Conservation (phyloP, 2,888 invertebrate genomes). For the Aporophyla lueneburgensis region DNA sequence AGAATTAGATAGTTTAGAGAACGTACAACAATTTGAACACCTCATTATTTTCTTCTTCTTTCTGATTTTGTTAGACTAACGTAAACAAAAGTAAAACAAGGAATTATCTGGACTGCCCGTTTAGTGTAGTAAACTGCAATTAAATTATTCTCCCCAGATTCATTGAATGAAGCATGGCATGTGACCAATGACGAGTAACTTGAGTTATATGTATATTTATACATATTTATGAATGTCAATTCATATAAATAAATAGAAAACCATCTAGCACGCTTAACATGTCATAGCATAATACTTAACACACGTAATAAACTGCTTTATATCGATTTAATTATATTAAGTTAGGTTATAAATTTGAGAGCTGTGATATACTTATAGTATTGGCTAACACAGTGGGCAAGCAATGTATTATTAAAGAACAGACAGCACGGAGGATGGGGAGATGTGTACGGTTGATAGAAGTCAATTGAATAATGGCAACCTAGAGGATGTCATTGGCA, state of each 20-base stretch:
- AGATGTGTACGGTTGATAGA: conserved; percentile 70
- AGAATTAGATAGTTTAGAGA: not conserved
- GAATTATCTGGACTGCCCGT: not conserved
- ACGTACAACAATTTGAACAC: not conserved
- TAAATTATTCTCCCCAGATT: not conserved
- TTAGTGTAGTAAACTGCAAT: not conserved
- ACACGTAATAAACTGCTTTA: conserved; percentile 3
- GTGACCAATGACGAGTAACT: conserved; percentile 43
- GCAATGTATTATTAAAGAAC: conserved; percentile 29
- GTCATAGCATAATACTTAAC: not conserved
- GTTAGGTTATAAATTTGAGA: conserved; percentile 57
- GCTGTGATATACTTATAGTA: not conserved
- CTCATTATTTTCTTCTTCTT: not conserved
- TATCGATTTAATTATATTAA: conserved; percentile 7
- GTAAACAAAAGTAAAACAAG: not conserved
- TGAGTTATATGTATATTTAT: not conserved
- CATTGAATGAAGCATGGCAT: conserved; percentile 48
- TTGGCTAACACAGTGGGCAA: conserved; percentile 26
- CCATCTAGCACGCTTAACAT: not conserved
- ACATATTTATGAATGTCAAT: conserved; percentile 10
- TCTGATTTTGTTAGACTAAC: not conserved
- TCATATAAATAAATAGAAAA: conserved; percentile 14
- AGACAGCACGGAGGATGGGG: conserved; percentile 61
- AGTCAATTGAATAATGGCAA: conserved; percentile 88
- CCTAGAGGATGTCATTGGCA: conserved; percentile 83